Evolutionary conservation across 2,113 vertebrate genomes (phyloP), one percentile per base, ranked within the genome.

Genomic region (Dicerorhinus sumatrensis): DNA sequence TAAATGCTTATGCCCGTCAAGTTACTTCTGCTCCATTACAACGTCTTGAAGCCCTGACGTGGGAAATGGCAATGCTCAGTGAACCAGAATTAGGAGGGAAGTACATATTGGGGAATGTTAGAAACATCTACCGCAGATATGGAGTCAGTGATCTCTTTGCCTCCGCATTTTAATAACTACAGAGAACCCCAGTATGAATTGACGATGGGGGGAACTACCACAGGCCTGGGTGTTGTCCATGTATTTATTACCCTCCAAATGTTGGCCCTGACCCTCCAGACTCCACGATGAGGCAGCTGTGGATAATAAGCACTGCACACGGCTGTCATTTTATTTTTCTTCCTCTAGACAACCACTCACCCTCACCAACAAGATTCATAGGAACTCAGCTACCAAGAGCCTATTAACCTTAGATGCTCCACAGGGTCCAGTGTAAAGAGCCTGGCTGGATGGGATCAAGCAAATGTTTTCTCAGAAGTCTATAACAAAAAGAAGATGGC

Each of bases 371-470:
- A 42, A 54, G 86, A 82, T 63, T 62, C 94, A 95, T 62, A 82
- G 60, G 58, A 79, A 54, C 65, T 62, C 67, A 65, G 65, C 54
- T 65, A 81, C 92, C 67, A 8, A 91, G 63, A 95, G 72, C 60
- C 95, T 60, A 48, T 94, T 91, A 97, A 92, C 95, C 93, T 92
- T 27, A 56, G 93, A 72, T 2, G 75, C 58, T 80, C 89, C 67
- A 5, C 33, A 14, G 91, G 81, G 56, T 58, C 80, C 23, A 0
- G 27, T 67, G 87, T 70, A 62, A 90, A 87, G 70, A 65, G 58
- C 51, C 48, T 8, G 25, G 93, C 94, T 97, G 76, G 33, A 94
- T 93, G 91, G 80, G 87, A 90, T 88, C 76, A 92, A 96, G 36
- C 84, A 58, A 56, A 62, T 5, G 0, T n/a, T 51, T 81, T 94